Percentiles rank a stretch among this genome's conserved stretches.
These are phyloP conservation scores for Calonectris borealis DNA, from an alignment of 2,113 vertebrate species.

Conservation along the genomic window DNA sequence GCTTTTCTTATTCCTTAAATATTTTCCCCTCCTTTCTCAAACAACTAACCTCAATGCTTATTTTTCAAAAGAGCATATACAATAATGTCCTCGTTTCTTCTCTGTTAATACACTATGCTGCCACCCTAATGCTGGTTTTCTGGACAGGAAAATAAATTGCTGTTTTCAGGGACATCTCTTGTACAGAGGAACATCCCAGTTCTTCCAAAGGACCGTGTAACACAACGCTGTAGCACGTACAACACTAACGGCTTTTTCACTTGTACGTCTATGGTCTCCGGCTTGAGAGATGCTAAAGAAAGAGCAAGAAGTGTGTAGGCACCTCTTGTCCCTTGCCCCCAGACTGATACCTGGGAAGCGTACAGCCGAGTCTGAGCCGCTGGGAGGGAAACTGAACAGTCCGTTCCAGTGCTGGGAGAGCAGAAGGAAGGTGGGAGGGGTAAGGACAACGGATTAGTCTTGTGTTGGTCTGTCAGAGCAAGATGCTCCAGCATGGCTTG, in stretches of 20 bases:
- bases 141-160: background rate
- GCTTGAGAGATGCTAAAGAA: background rate
- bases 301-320: background rate
- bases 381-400: background rate
- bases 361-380: background rate
- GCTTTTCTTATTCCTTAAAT: background rate
- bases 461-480: background rate
- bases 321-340: background rate
- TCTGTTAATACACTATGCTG: background rate
- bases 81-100: background rate
- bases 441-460: background rate
- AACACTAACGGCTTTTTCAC: background rate
- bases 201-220: background rate
- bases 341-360: background rate
- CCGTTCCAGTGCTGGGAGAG: background rate
- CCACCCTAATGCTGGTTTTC: background rate
- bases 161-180: background rate
- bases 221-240: background rate
- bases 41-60: background rate
- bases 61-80: background rate
- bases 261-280: background rate
- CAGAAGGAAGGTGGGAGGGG: background rate
- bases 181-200: background rate
- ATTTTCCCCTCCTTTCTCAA: background rate
- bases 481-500: background rate